Evolutionary conservation across 2,888 invertebrate species (phyloP).

Genomic region (Zaprionus obscuricornis): DNA sequence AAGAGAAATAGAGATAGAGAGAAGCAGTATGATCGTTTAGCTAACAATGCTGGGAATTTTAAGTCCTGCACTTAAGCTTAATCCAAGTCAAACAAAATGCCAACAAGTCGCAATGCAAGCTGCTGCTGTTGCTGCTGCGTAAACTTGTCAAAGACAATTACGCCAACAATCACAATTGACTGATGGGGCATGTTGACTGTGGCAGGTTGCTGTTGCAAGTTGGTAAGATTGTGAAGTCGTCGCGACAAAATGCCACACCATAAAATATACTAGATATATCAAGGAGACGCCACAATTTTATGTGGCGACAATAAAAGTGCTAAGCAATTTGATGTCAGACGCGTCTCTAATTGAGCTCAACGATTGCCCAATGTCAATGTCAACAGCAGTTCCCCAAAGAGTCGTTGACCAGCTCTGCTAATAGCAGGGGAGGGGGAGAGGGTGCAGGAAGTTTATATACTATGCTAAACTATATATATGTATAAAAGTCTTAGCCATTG

Average conservation of each 20-base stretch:
- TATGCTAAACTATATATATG: slow-evolving; percentile 37
- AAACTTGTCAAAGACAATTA: slow-evolving; percentile 81
- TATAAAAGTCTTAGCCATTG: slow-evolving; percentile 27
- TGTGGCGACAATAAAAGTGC: slow-evolving; percentile 76
- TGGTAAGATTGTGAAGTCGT: slow-evolving; percentile 55
- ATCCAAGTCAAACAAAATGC: slow-evolving; percentile 74
- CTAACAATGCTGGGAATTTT: slow-evolving; percentile 56
- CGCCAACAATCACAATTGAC: slow-evolving; percentile 54
- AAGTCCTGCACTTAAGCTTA: slow-evolving; percentile 70
- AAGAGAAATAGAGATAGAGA: slow-evolving; percentile 1
- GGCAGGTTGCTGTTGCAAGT: slow-evolving; percentile 28
- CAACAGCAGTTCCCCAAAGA: slow-evolving; percentile 1
- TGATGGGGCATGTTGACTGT: slow-evolving; percentile 29
- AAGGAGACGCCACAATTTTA: not conserved
- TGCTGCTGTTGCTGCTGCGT: slow-evolving; percentile 47
- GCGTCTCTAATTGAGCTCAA: slow-evolving; percentile 72
- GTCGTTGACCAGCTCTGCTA: no score
- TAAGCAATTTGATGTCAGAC: slow-evolving; percentile 69
- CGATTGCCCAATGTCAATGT: slow-evolving; percentile 28
- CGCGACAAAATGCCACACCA: slow-evolving; percentile 78
- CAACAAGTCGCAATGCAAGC: slow-evolving; percentile 52
- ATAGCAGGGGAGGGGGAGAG: no score
- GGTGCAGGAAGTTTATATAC: slow-evolving; percentile 30
- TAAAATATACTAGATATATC: slow-evolving; percentile 18
- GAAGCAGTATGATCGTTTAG: slow-evolving; percentile 55